Conservation (phyloP, 2,113 vertebrate species). For the Stercorarius parasiticus region DNA sequence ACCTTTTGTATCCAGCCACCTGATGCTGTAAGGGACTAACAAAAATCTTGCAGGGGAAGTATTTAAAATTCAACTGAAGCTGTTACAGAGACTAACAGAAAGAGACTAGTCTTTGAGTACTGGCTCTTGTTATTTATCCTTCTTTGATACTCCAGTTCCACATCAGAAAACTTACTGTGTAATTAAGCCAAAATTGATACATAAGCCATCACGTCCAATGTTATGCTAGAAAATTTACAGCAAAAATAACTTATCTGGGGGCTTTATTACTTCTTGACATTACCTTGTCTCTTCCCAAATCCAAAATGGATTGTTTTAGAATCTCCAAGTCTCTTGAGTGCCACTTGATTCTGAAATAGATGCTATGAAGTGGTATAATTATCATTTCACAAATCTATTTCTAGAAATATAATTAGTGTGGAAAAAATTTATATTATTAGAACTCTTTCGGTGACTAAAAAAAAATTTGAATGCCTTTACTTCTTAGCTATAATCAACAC, state of each 20-base stretch:
- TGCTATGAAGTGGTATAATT: not conserved
- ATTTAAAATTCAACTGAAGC: not conserved
- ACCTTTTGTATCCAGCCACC: not conserved
- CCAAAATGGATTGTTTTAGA: not conserved
- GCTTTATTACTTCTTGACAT: not conserved
- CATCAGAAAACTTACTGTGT: not conserved
- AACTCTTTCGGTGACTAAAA: not conserved
- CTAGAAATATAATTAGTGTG: not conserved
- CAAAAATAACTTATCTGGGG: not conserved
- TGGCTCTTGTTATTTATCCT: not conserved
- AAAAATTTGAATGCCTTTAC: not conserved
- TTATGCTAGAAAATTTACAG: not conserved
- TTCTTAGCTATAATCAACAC: not conserved
- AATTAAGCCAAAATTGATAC: not conserved
- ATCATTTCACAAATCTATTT: not conserved
- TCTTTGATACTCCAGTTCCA: not conserved
- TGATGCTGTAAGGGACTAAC: not conserved
- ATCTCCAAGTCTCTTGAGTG: not conserved
- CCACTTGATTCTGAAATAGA: not conserved
- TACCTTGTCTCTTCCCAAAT: not conserved
- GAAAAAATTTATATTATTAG: not conserved
- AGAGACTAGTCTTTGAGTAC: not conserved
- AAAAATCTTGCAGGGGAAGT: not conserved
- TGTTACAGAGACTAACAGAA: not conserved
- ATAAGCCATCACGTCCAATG: not conserved